Evolutionary conservation across 2,797 vertebrate species (phyloP).

Genomic region (Dryobates pubescens): DNA sequence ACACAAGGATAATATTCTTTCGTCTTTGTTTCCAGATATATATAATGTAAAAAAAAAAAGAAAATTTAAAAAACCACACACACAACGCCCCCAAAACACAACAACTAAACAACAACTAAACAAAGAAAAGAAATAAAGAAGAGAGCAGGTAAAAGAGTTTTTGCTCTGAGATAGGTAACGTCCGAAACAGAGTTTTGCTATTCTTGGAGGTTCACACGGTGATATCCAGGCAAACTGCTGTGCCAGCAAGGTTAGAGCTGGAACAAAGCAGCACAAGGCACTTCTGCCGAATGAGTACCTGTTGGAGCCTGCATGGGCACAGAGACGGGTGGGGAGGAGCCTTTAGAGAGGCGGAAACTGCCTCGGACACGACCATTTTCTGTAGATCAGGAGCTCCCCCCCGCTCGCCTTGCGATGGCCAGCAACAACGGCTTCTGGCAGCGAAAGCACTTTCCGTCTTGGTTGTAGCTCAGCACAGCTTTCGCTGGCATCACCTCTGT

Average conservation of each 20-base stretch:
- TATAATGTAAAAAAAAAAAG: too few relatives aligned
- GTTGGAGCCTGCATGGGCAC: fast-evolving
- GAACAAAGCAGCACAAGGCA: neutral
- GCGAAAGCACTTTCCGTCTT: neutral
- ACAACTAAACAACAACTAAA: too few relatives aligned
- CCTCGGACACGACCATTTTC: neutral
- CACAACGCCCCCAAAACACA: too few relatives aligned
- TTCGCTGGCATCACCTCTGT: neutral
- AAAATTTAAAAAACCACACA: too few relatives aligned
- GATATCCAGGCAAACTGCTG: neutral
- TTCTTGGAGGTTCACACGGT: neutral
- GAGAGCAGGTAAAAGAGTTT: neutral
- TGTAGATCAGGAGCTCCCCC: neutral
- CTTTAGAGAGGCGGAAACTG: neutral
- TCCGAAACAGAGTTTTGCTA: neutral
- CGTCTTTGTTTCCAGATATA: neutral
- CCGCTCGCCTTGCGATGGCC: neutral
- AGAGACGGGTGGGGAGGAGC: neutral
- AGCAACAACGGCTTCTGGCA: neutral
- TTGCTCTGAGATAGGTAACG: neutral
- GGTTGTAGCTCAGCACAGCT: neutral
- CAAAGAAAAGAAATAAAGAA: neutral
- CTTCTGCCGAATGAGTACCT: neutral
- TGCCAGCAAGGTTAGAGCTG: neutral
- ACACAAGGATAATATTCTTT: neutral